phyloP scores from a whole-genome alignment of 2,888 invertebrate species.

The Rhimphoctona megacephalus region DNA sequence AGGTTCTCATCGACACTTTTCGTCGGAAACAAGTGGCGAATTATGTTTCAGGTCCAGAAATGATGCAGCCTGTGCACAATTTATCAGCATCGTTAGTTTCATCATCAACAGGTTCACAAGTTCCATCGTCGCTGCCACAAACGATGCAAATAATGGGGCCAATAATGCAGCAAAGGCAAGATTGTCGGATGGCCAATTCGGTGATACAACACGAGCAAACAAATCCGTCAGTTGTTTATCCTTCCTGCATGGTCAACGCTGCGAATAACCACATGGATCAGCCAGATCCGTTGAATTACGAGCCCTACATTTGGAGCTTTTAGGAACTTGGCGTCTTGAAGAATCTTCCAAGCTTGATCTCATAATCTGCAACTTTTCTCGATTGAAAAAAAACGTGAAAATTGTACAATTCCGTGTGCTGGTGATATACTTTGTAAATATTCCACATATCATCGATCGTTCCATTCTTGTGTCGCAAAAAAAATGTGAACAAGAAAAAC shows the following conservation, averaged over 20 bases:
- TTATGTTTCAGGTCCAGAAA: constrained; percentile 77
- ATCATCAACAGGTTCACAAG: constrained; percentile 60
- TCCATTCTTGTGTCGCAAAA: constrained; percentile 39
- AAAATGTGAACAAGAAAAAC: neutral
- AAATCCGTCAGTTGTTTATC: constrained; percentile 77
- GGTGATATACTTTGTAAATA: constrained; percentile 56
- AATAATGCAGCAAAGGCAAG: constrained; percentile 80
- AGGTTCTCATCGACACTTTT: neutral
- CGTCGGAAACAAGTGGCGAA: constrained; percentile 70
- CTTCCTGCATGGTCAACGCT: constrained; percentile 81
- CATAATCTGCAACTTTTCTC: constrained; percentile 26
- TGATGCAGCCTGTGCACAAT: constrained; percentile 79
- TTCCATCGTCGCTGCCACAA: constrained; percentile 69
- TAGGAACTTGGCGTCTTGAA: constrained; percentile 62
- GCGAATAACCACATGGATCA: constrained; percentile 81
- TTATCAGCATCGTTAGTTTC: constrained; percentile 71
- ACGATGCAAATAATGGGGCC: constrained; percentile 78
- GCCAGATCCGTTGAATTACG: constrained; percentile 82
- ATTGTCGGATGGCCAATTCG: constrained; percentile 78
- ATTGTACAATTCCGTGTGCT: constrained; percentile 9
- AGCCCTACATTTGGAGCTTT: constrained; percentile 84
- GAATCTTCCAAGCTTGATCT: constrained; percentile 42
- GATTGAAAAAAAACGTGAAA: neutral
- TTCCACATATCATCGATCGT: constrained; percentile 61
- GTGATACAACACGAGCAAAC: constrained; percentile 72